Evolutionary conservation across 2,888 invertebrate species (phyloP).

Genomic region (Eupithecia vulgata): DNA sequence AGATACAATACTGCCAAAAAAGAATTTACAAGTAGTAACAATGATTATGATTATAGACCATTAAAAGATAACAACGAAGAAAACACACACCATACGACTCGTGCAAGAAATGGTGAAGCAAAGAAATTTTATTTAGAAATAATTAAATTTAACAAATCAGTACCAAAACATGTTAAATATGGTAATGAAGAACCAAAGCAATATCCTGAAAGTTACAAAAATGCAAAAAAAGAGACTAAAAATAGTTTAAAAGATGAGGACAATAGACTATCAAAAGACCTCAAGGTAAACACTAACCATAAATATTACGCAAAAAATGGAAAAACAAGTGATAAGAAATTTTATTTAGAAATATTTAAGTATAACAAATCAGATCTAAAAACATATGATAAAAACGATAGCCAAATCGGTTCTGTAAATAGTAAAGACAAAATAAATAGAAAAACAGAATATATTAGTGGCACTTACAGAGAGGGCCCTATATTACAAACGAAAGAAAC

Average conservation of each 20-base stretch:
- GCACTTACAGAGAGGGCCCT: neutral
- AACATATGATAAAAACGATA: neutral
- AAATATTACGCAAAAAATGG: neutral
- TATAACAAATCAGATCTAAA: neutral
- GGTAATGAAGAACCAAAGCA: neutral
- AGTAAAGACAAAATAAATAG: neutral
- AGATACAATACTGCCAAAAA: neutral
- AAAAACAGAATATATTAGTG: neutral
- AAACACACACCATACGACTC: neutral
- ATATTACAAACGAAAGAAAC: neutral
- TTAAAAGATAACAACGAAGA: neutral
- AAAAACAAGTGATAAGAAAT: neutral
- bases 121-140: neutral
- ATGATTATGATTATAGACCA: neutral
- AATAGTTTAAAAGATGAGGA: neutral
- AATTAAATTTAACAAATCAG: neutral
- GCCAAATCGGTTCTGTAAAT: neutral
- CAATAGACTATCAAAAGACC: neutral
- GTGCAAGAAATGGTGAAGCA: neutral
- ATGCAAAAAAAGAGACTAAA: neutral
- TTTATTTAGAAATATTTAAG: neutral
- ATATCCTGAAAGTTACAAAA: neutral
- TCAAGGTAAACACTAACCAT: neutral
- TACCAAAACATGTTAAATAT: neutral
- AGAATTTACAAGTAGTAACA: neutral